These are phyloP conservation scores for Manis pentadactyla DNA, from an alignment of 2,797 vertebrate species.

Conservation along the genomic window DNA sequence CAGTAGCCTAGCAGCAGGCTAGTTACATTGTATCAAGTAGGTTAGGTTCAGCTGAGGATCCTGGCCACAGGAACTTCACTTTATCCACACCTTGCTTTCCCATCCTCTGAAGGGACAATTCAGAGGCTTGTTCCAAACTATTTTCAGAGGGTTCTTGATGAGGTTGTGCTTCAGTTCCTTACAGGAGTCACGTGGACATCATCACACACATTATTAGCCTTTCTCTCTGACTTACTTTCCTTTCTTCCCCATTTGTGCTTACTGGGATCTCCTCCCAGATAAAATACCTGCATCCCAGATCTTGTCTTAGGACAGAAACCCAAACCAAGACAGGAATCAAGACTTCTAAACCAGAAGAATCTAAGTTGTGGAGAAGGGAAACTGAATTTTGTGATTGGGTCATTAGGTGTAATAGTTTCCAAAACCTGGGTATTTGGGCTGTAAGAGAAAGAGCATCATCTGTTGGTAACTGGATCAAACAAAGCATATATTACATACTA, in stretches of 20 bases:
- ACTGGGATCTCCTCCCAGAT: background rate
- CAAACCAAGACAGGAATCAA: background rate
- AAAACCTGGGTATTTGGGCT: background rate
- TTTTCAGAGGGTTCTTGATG: background rate
- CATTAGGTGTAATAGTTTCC: background rate
- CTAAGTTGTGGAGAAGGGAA: background rate
- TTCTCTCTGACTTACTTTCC: background rate
- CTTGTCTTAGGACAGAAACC: background rate
- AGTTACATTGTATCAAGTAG: no score
- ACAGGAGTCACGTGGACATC: background rate
- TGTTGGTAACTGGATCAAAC: slow-evolving; percentile 57
- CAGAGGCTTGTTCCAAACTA: background rate
- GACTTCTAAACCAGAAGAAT: background rate
- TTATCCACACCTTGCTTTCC: background rate
- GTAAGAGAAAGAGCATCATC: slow-evolving; percentile 57
- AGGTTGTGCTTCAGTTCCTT: background rate
- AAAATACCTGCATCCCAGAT: background rate
- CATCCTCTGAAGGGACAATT: background rate
- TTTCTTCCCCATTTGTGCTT: background rate
- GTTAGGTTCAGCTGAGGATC: no score
- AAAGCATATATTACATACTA: background rate
- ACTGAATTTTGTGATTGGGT: background rate
- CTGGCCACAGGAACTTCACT: no score
- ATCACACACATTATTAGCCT: background rate
- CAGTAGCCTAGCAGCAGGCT: no score